phyloP scores from a whole-genome alignment of 1,140 invertebrate genomes.

The Zaprionus ghesquierei region DNA sequence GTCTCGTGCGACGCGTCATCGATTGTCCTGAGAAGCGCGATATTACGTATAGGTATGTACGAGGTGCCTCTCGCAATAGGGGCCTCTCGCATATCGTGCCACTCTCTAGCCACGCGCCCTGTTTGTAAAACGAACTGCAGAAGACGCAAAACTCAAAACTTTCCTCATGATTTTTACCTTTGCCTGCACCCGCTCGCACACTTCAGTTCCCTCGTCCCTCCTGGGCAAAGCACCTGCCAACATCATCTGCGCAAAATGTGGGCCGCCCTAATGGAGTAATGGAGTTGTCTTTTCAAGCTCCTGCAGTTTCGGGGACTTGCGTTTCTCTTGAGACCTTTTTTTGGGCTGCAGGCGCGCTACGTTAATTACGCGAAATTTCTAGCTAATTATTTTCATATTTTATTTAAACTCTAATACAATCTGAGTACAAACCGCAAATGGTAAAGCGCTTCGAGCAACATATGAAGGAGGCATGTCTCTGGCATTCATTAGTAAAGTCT shows the following conservation, averaged over 20 bases:
- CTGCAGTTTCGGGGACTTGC: constrained; percentile 11
- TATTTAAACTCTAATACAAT: constrained; percentile 36
- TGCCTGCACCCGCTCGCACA: background rate
- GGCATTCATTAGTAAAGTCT: constrained; percentile 18
- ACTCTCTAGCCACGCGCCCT: constrained; percentile 60
- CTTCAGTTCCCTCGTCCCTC: constrained; percentile 1
- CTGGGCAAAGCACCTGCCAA: constrained; percentile 50
- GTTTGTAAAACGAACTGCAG: background rate
- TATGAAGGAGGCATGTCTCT: constrained; percentile 20
- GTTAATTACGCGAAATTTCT: constrained; percentile 51
- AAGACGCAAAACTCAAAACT: constrained; percentile 35
- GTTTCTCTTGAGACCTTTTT: background rate
- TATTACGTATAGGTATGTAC: background rate
- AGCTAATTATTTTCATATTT: constrained; percentile 60
- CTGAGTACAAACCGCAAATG: background rate
- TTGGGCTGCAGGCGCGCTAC: constrained; percentile 41
- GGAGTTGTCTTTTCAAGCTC: constrained; percentile 56
- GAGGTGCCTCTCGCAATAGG: background rate
- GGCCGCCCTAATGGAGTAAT: constrained; percentile 76
- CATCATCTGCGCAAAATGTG: constrained; percentile 51
- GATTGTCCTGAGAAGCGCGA: constrained; percentile 56
- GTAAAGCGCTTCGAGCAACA: background rate
- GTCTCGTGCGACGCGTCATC: constrained; percentile 53
- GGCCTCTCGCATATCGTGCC: background rate
- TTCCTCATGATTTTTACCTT: constrained; percentile 56